Evolutionary conservation across 2,888 invertebrate species (phyloP), one percentile per base, ranked within the genome.

Genomic region (Fissipunctia ypsillon): DNA sequence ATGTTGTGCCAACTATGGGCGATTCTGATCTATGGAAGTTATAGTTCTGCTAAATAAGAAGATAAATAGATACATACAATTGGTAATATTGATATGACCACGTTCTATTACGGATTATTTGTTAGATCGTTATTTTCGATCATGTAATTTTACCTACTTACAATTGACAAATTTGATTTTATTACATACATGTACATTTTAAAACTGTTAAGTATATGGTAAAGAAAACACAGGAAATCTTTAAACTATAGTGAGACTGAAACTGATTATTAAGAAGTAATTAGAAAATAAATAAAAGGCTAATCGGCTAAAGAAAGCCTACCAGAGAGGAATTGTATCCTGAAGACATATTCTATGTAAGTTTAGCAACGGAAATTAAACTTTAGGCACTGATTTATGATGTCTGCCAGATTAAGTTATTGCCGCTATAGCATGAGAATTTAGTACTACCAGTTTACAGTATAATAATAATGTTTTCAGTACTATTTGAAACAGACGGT

Each of bases 351-450:
- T 79, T 61, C 25, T 22, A 6, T 10, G 38, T 43, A 64, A 70
- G 5, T 65, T 66, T 28, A 65, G 25, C 22, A 60, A 71, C 60
- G 56, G 70, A 79, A 76, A 79, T 81, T 76, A 81, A 76, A 76
- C 28, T 76, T 45, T 45, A 48, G 60, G 22, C 63, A 60, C 52
- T 60, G 76, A 78, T 80, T 80, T 78, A 78, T 76, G 63, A 69
- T 76, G 54, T 64, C 52, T 76, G 35, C 56, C 45, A 52, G 16
- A 61, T 79, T 25, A 50, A 38, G 2, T 52, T 74, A 63, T 52
- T 63, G 45, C 56, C n/a, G 14, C 28, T 50, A 64, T 43, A 31
- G 16, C 10, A 35, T 31, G 14, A 63, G 1, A 52, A 57, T 52
- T 41, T n/a, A n/a, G 43, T 10, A 7, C 35, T 19, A 41, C 0